Conservation (phyloP, 2,113 vertebrate genomes). For the Atrichornis clamosus region DNA sequence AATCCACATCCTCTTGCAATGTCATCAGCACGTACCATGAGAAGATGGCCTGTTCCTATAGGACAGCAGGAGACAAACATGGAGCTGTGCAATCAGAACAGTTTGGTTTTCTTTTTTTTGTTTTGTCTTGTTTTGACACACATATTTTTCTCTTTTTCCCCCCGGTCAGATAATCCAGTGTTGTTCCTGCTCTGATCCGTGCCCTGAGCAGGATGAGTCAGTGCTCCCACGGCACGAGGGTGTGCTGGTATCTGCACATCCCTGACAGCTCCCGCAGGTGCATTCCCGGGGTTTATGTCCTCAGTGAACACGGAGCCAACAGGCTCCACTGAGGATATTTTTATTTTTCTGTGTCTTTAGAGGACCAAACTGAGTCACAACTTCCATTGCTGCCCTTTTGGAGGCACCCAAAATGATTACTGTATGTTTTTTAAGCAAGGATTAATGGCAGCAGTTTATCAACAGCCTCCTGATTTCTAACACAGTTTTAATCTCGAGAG, state of each 20-base stretch:
- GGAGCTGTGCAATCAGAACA: accelerated
- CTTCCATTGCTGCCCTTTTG: not conserved
- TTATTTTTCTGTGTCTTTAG: not conserved
- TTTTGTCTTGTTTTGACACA: not conserved
- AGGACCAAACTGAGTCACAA: not conserved
- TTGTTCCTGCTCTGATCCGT: accelerated
- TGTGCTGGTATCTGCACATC: not conserved
- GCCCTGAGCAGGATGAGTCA: not conserved
- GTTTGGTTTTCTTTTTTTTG: accelerated
- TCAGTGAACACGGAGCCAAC: not conserved
- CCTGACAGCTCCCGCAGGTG: not conserved
- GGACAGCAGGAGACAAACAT: accelerated
- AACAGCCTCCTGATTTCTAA: not conserved
- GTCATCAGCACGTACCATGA: accelerated
- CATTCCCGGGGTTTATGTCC: accelerated
- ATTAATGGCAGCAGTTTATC: not conserved
- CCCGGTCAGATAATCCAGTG: not conserved
- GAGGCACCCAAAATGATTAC: not conserved
- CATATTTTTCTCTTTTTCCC: accelerated
- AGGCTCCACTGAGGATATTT: not conserved
- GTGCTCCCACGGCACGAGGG: not conserved
- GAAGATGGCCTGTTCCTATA: accelerated
- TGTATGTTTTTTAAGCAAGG: not conserved
- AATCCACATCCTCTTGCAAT: not conserved
- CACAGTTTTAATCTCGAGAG: not conserved